Evolutionary conservation across 2,888 invertebrate genomes (phyloP).

Genomic region (Brachyptera risi): DNA sequence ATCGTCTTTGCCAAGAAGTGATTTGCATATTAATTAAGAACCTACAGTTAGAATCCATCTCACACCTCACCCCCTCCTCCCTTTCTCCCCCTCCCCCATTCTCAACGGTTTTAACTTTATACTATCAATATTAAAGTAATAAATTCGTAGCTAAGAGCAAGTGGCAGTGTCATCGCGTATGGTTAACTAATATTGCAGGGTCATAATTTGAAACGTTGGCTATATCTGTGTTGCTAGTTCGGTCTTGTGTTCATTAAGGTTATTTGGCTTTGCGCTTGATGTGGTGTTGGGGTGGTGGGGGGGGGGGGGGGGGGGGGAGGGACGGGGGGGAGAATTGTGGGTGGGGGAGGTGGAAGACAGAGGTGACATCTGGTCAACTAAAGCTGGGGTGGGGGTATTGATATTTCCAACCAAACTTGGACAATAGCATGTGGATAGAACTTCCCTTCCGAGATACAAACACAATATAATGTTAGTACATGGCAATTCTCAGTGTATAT

Average conservation of each 20-base stretch:
- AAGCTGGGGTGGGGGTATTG: conserved; percentile 2
- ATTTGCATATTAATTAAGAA: background rate
- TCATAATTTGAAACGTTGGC: conserved; percentile 14
- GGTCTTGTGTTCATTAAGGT: conserved; percentile 23
- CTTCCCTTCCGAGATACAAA: background rate
- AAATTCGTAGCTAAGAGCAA: conserved; percentile 15
- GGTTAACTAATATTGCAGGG: conserved; percentile 9
- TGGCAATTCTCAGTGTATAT: background rate
- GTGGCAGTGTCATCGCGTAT: conserved; percentile 14
- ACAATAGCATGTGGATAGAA: conserved; percentile 17
- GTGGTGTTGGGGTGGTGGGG: background rate
- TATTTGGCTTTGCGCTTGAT: conserved; percentile 18
- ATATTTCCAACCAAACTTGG: conserved; percentile 17
- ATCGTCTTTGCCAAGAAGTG: background rate
- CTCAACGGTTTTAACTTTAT: background rate
- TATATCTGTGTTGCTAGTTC: conserved; percentile 11
- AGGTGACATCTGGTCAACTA: conserved; percentile 4
- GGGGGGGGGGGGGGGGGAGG: background rate
- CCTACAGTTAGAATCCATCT: no score
- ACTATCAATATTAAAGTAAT: conserved; percentile 7
- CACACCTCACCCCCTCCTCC: no score
- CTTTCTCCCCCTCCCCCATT: no score
- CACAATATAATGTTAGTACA: conserved; percentile 4
- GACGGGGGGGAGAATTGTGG: background rate
- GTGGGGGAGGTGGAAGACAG: background rate